Evolutionary conservation across 2,888 invertebrate genomes (phyloP).

Genomic region (Synergus gifuensis): DNA sequence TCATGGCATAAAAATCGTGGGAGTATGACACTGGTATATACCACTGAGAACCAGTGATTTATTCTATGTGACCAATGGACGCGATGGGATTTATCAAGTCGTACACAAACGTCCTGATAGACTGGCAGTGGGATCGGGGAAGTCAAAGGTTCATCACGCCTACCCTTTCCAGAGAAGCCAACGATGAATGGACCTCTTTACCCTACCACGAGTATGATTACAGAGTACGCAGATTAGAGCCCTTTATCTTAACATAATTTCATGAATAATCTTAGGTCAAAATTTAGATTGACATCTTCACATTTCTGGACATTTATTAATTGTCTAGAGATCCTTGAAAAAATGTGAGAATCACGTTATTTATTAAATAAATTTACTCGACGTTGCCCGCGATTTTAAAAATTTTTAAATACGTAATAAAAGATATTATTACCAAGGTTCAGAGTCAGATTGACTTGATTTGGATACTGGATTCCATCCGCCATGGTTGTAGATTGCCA

Average conservation of each 20-base stretch:
- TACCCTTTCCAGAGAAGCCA: slow-evolving; percentile 28
- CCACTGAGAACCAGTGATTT: slow-evolving; percentile 19
- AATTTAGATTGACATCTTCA: background rate
- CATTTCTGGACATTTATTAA: background rate
- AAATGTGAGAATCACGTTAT: background rate
- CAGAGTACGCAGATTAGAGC: slow-evolving; percentile 1
- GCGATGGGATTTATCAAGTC: slow-evolving; percentile 60
- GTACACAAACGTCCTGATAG: slow-evolving; percentile 52
- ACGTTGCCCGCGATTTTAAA: background rate
- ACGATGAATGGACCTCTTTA: slow-evolving; percentile 52
- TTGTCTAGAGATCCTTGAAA: background rate
- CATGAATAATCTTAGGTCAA: slow-evolving; percentile 1
- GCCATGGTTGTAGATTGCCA: slow-evolving; percentile 99
- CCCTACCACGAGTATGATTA: background rate
- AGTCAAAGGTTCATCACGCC: slow-evolving; percentile 60
- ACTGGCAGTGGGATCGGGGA: slow-evolving; percentile 47
- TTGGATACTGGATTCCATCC: slow-evolving; percentile 94
- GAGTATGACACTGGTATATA: slow-evolving; percentile 11
- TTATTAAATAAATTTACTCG: background rate
- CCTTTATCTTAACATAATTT: slow-evolving; percentile 1
- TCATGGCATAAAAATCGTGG: slow-evolving; percentile 9
- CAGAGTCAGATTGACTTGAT: slow-evolving; percentile 94
- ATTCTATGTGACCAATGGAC: slow-evolving; percentile 22
- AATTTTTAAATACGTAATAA: slow-evolving; percentile 6
- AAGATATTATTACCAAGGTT: slow-evolving; percentile 84